Evolutionary conservation across 2,888 invertebrate genomes (phyloP).

Genomic region (Napeogenes sylphis): DNA sequence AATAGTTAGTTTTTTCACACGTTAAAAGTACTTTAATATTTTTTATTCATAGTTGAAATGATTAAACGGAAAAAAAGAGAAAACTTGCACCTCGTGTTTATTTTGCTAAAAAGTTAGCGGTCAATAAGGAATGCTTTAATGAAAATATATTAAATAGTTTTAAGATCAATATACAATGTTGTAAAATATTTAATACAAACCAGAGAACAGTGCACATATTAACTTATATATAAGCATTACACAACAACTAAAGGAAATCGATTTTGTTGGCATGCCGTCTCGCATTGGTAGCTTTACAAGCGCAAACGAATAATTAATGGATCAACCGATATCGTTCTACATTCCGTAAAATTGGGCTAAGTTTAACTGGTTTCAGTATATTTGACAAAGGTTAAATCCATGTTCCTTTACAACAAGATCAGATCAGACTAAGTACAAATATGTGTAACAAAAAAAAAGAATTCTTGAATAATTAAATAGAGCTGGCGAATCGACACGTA

Average conservation of each 20-base stretch:
- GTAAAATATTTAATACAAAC: too few species aligned
- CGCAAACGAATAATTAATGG: conserved; percentile 72
- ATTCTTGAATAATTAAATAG: too few species aligned
- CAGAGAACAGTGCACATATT: neutral
- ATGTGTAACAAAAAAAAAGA: too few species aligned
- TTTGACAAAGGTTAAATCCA: neutral
- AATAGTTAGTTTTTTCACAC: conserved; percentile 1
- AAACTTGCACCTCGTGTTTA: too few species aligned
- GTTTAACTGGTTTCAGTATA: conserved; percentile 22
- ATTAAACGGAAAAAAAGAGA: too few species aligned
- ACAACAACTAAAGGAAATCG: conserved; percentile 57
- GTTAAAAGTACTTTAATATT: neutral
- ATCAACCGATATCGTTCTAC: conserved; percentile 57
- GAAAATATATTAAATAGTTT: too few species aligned
- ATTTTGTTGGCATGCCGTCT: conserved; percentile 56
- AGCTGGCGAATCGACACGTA: too few species aligned
- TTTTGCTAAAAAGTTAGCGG: too few species aligned
- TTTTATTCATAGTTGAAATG: neutral
- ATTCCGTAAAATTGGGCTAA: conserved; percentile 51
- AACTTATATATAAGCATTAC: conserved; percentile 32
- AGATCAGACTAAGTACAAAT: too few species aligned
- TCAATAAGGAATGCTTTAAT: too few species aligned
- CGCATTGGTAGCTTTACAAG: conserved; percentile 47
- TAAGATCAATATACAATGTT: too few species aligned
- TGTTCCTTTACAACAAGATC: neutral